phyloP scores from a whole-genome alignment of 2,888 invertebrate species.

The Taenaris catops region DNA sequence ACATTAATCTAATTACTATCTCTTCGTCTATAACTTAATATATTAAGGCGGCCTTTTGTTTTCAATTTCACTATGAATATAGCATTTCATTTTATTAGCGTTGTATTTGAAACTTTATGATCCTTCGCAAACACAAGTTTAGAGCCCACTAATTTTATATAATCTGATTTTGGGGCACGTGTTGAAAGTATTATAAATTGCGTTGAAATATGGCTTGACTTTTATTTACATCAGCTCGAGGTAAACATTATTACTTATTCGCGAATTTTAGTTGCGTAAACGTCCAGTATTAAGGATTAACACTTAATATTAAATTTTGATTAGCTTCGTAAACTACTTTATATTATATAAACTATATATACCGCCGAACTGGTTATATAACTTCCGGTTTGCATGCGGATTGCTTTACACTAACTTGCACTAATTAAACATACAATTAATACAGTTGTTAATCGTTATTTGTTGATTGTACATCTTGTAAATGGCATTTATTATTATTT shows the following conservation, averaged over 20 bases:
- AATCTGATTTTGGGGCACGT: constrained; percentile 18
- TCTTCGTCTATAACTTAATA: constrained; percentile 35
- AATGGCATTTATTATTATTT: too few relatives aligned
- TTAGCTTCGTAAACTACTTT: too few relatives aligned
- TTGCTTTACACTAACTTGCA: too few relatives aligned
- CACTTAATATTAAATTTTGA: too few relatives aligned
- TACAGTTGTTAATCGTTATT: too few relatives aligned
- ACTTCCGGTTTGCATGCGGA: too few relatives aligned
- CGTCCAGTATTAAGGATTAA: too few relatives aligned
- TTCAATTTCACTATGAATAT: constrained; percentile 35
- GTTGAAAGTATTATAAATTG: constrained; percentile 20
- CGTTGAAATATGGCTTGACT: constrained; percentile 8
- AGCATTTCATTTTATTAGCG: constrained; percentile 21
- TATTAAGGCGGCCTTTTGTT: constrained; percentile 51
- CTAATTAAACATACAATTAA: too few relatives aligned
- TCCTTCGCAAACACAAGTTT: constrained; percentile 16
- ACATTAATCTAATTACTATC: background rate
- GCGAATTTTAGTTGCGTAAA: constrained; percentile 7
- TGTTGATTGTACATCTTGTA: too few relatives aligned
- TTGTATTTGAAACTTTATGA: constrained; percentile 18
- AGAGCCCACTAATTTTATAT: constrained; percentile 13
- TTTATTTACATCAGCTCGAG: constrained; percentile 5
- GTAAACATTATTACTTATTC: constrained; percentile 7
- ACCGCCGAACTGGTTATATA: too few relatives aligned
- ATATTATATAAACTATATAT: too few relatives aligned